Evolutionary conservation across 1,140 invertebrate species (phyloP).

Genomic region (Chionoecetes opilio): DNA sequence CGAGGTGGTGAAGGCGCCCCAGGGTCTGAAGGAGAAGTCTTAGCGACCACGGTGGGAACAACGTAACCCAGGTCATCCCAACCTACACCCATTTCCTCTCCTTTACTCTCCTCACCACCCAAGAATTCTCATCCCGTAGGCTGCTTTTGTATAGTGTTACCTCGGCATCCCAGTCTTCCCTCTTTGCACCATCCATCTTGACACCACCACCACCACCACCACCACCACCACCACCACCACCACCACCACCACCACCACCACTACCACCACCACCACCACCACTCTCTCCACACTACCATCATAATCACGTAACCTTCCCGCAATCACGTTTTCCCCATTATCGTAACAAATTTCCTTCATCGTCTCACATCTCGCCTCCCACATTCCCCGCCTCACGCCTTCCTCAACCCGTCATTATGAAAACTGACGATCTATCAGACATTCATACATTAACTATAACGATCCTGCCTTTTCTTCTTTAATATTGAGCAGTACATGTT

Average conservation of each 20-base stretch:
- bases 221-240: not conserved
- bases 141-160: not conserved
- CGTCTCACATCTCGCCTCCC: not conserved
- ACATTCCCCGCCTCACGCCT: not conserved
- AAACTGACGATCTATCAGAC: too few species aligned
- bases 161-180: not conserved
- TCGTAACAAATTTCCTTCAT: slow-evolving; percentile 17
- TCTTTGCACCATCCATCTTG: not conserved
- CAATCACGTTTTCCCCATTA: not conserved
- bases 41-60: slow-evolving; percentile 56
- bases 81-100: not conserved
- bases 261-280: not conserved
- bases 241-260: not conserved
- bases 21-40: not conserved
- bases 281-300: not conserved
- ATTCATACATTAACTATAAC: too few species aligned
- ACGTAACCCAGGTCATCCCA: slow-evolving; percentile 51
- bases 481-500: too few species aligned
- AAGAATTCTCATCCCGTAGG: not conserved
- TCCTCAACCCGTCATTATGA: not conserved
- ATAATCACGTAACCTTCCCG: not conserved
- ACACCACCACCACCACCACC: not conserved
- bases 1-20: slow-evolving; percentile 11
- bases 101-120: not conserved
- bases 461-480: too few species aligned